phyloP scores from a whole-genome alignment of 2,888 invertebrate species.

The Papilio demoleus region DNA sequence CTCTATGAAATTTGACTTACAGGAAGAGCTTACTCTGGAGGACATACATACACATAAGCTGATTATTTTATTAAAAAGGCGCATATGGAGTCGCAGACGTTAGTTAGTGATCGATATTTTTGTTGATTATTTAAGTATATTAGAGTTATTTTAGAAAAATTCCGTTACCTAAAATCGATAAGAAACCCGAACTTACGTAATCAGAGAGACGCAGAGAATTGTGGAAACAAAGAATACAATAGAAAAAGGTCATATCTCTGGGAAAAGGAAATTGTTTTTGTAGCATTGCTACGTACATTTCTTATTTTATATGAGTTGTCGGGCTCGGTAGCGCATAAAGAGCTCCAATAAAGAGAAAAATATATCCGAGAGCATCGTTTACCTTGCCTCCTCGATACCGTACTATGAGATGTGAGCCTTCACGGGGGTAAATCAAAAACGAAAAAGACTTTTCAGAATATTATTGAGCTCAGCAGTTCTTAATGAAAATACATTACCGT shows the following conservation, averaged over 20 bases:
- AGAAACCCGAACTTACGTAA: constrained; percentile 41
- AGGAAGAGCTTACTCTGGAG: too few species aligned
- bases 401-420: constrained; percentile 24
- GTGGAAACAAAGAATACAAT: constrained; percentile 49
- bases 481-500: neutral
- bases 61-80: too few species aligned
- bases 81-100: too few species aligned
- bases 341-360: constrained; percentile 47
- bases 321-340: constrained; percentile 43
- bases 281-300: constrained; percentile 45
- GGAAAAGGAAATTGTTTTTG: constrained; percentile 59
- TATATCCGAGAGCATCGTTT: constrained; percentile 45
- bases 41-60: too few species aligned
- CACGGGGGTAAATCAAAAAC: neutral
- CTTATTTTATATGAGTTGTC: constrained; percentile 48
- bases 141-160: too few species aligned
- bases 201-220: constrained; percentile 42
- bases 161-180: neutral
- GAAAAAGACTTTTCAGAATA: neutral
- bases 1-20: too few species aligned
- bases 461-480: neutral
- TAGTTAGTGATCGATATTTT: too few species aligned
- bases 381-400: constrained; percentile 36
- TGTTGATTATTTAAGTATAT: too few species aligned
- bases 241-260: constrained; percentile 53